A percentile compares a stretch with the other conserved stretches of the same genome.
These are phyloP conservation scores for Anguilla pacifica DNA, from an alignment of 2,797 vertebrate species.

Conservation along the genomic window DNA sequence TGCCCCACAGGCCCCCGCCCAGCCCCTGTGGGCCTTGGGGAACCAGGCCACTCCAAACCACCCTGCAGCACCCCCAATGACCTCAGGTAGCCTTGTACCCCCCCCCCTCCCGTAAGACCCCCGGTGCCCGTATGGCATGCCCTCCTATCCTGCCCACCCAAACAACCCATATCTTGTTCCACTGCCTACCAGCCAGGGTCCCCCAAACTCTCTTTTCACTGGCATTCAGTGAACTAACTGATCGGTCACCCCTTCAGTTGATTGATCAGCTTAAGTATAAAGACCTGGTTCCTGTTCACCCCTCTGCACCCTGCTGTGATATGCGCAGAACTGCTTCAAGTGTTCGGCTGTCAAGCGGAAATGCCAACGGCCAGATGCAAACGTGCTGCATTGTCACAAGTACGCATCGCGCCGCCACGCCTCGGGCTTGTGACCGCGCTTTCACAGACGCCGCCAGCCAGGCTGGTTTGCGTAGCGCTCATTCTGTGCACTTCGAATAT, in stretches of 20 bases:
- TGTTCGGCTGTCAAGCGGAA: not conserved
- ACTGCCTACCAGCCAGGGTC: not conserved
- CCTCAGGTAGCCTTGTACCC: conserved; percentile 83
- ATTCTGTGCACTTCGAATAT: not conserved
- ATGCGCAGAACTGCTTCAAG: not conserved
- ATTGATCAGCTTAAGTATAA: not conserved
- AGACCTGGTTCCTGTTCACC: not conserved
- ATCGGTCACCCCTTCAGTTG: not conserved
- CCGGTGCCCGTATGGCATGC: conserved; percentile 14
- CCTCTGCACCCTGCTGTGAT: not conserved
- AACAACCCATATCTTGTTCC: not conserved
- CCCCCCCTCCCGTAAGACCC: conserved; percentile 17
- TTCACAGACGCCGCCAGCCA: not conserved
- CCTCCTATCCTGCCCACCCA: not conserved
- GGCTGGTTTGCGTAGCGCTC: not conserved
- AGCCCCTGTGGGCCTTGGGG: conserved; percentile 75
- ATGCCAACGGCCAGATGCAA: not conserved
- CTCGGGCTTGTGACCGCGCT: not conserved
- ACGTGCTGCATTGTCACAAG: not conserved
- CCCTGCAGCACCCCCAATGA: conserved; percentile 85
- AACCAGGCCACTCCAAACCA: conserved; percentile 80
- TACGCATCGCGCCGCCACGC: not conserved
- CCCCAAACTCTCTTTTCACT: not conserved
- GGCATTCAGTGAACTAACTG: not conserved
- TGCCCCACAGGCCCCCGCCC: conserved; percentile 81